These are phyloP conservation scores for Rhopalosiphum nymphaeae DNA, from an alignment of 2,888 invertebrate species.

Conservation along the genomic window DNA sequence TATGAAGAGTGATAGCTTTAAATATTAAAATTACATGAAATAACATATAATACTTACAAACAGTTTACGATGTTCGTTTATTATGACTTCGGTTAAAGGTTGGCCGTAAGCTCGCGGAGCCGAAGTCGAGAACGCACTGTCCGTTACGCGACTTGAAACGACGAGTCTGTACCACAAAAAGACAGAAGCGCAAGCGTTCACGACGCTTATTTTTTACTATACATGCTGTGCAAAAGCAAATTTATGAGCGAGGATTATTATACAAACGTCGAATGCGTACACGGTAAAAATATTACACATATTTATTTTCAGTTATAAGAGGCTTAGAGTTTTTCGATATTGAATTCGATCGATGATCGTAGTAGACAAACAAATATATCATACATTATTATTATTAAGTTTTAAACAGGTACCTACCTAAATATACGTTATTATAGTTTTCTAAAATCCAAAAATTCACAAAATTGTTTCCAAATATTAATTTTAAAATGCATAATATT, in stretches of 20 bases:
- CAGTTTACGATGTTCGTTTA: not conserved
- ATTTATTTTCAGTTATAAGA: conserved; percentile 1
- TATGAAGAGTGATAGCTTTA: not conserved
- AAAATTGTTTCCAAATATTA: not conserved
- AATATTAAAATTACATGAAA: not conserved
- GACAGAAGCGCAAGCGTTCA: conserved; percentile 48
- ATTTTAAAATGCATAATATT: not conserved
- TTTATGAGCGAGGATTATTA: conserved; percentile 16
- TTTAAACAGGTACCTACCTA: not conserved
- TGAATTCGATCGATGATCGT: not conserved
- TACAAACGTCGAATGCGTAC: not conserved
- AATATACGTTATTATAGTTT: not conserved
- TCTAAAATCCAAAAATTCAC: not conserved
- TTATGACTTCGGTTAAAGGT: not conserved
- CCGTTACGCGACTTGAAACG: conserved; percentile 32
- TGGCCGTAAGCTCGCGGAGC: conserved; percentile 2
- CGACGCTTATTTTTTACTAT: too few species aligned
- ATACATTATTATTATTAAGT: not conserved
- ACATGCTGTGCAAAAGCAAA: not conserved
- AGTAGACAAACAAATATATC: not conserved
- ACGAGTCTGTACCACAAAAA: not conserved
- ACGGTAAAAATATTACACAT: not conserved
- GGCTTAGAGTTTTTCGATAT: not conserved
- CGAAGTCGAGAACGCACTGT: conserved; percentile 51
- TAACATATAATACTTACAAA: conserved; percentile 23